Evolutionary conservation across 2,113 vertebrate genomes (phyloP).

Genomic region (Catagonus wagneri): DNA sequence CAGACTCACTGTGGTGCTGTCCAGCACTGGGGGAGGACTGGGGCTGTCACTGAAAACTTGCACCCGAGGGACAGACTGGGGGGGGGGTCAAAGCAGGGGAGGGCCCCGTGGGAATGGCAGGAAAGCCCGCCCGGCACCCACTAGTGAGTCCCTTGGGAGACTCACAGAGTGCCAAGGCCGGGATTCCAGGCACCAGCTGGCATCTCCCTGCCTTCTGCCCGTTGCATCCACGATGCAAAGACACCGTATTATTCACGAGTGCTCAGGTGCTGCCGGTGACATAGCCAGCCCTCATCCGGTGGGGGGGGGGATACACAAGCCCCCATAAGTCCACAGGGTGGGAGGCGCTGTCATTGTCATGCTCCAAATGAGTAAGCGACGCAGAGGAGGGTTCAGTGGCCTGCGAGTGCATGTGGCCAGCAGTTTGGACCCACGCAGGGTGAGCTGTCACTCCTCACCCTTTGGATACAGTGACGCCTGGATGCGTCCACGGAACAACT

Average conservation of each 20-base stretch:
- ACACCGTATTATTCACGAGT: no score
- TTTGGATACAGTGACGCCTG: background rate
- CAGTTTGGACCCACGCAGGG: background rate
- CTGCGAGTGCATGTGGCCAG: accelerated
- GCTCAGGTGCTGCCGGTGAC: accelerated
- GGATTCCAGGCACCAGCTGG: no score
- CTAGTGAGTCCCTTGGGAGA: no score
- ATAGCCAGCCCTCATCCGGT: accelerated
- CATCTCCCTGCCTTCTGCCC: no score
- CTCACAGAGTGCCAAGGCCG: no score
- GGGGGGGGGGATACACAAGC: no score
- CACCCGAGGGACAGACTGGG: no score
- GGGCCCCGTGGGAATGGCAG: no score
- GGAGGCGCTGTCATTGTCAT: accelerated
- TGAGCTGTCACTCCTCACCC: accelerated
- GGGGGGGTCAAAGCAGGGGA: no score
- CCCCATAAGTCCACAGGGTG: background rate
- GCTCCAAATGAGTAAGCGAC: accelerated
- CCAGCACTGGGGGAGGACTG: background rate
- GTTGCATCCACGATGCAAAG: background rate
- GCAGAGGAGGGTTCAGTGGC: accelerated
- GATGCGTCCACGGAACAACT: background rate
- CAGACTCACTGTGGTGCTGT: no score
- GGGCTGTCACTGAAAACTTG: background rate
- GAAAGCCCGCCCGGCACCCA: no score